A percentile compares a stretch with the other conserved stretches of the same genome.
These are phyloP conservation scores for Plumapathes pennacea DNA, from an alignment of 92 coral and sea anemone species.

Conservation along the genomic window DNA sequence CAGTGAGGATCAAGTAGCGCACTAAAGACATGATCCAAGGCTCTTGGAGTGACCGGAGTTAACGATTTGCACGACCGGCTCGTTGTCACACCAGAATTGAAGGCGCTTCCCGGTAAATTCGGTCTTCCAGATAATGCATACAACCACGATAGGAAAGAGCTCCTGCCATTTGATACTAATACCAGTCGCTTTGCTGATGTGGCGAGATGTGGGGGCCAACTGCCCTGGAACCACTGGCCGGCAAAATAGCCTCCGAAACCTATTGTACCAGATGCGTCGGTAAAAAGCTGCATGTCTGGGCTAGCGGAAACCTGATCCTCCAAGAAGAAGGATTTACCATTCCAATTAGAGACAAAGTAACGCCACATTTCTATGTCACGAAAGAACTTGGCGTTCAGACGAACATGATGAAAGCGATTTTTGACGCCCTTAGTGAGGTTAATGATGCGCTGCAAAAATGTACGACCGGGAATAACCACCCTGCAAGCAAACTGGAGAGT, in stretches of 20 bases:
- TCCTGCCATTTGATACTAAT: conserved; percentile 72
- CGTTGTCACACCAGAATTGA: conserved; percentile 38
- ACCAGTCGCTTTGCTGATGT: conserved; percentile 35
- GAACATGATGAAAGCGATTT: conserved; percentile 26
- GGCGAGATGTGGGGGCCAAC: conserved; percentile 50
- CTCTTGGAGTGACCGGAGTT: conserved; percentile 44
- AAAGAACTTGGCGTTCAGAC: conserved; percentile 32
- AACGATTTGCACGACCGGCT: conserved; percentile 47
- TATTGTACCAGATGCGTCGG: conserved; percentile 64
- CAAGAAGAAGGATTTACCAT: conserved; percentile 48
- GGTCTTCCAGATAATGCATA: conserved; percentile 51
- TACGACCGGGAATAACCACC: too few relatives aligned
- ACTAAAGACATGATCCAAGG: conserved; percentile 53
- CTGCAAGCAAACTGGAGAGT: too few relatives aligned
- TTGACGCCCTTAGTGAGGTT: conserved; percentile 10
- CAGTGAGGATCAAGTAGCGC: conserved; percentile 35
- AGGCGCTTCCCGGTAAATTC: conserved; percentile 32
- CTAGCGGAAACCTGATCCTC: conserved; percentile 26
- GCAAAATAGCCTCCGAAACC: conserved; percentile 52
- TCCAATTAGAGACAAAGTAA: conserved; percentile 44
- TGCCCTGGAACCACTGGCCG: conserved; percentile 64
- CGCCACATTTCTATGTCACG: conserved; percentile 61
- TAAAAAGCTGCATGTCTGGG: conserved; percentile 16
- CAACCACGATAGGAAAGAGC: conserved; percentile 51
- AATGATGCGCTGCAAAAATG: too few relatives aligned